phyloP scores from a whole-genome alignment of 2,113 vertebrate genomes.

The Echinops telfairi region DNA sequence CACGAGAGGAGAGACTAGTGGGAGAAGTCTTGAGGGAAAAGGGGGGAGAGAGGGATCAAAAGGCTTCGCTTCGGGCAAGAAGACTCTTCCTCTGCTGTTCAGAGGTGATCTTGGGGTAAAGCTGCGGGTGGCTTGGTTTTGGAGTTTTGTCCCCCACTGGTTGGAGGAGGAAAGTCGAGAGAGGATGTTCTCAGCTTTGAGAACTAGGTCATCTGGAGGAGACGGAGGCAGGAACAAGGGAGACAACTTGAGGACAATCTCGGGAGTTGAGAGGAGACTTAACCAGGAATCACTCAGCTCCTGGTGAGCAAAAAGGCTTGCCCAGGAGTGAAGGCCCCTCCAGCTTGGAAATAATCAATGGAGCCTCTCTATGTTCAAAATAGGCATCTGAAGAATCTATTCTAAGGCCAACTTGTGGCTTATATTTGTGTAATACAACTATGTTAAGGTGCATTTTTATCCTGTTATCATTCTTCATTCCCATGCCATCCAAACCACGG shows the following conservation, averaged over 20 bases:
- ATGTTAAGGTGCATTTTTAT: background rate
- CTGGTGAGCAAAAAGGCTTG: background rate
- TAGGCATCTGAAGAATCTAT: conserved; percentile 23
- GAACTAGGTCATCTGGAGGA: conserved; percentile 14
- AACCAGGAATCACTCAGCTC: background rate
- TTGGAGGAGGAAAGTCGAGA: conserved; percentile 21
- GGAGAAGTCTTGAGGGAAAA: background rate
- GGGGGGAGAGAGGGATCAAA: conserved; percentile 5
- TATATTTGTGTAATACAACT: conserved; percentile 48
- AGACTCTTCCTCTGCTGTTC: background rate
- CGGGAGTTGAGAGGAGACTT: conserved; percentile 7
- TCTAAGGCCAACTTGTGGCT: conserved; percentile 37
- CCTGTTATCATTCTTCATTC: background rate
- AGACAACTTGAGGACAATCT: background rate
- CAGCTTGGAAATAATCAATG: conserved; percentile 17
- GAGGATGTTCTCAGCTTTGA: conserved; percentile 35
- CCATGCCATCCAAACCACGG: background rate
- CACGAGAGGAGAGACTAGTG: background rate
- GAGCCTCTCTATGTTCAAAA: conserved; percentile 36
- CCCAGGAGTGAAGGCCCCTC: conserved; percentile 14
- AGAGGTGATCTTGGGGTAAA: background rate
- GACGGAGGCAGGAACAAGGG: background rate
- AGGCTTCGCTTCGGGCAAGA: conserved; percentile 2
- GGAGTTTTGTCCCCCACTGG: background rate
- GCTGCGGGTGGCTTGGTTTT: background rate